phyloP scores from a whole-genome alignment of 53 echinoderm and acorn worm species.

The Hippasteria phrygiana region DNA sequence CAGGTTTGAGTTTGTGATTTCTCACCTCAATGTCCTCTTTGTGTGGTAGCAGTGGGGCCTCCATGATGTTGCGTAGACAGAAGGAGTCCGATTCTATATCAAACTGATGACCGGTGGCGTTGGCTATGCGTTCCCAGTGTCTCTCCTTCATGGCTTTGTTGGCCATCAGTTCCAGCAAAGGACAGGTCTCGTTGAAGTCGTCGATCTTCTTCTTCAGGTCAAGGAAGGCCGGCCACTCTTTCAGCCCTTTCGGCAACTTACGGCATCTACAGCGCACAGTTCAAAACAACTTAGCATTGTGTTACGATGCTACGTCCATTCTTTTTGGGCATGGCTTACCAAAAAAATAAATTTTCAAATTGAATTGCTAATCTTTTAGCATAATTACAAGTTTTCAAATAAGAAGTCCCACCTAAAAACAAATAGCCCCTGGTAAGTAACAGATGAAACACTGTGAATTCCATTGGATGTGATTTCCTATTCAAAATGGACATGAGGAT shows the following conservation, averaged over 20 bases:
- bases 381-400: too few species aligned
- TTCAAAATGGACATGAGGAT: too few species aligned
- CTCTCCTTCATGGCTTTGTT: conserved; percentile 96
- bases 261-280: conserved; percentile 80
- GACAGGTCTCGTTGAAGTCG: conserved; percentile 99
- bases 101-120: conserved; percentile 84
- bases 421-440: too few species aligned
- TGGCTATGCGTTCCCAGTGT: conserved; percentile 94
- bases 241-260: conserved; percentile 92
- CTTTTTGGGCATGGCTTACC: too few species aligned
- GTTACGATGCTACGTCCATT: too few species aligned
- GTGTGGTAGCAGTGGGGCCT: conserved; percentile 87
- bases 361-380: too few species aligned
- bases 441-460: too few species aligned
- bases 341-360: too few species aligned
- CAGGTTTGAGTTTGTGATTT: too few species aligned
- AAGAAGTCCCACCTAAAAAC: too few species aligned
- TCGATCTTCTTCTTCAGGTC: conserved; percentile 97
- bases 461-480: too few species aligned
- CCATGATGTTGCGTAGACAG: conserved; percentile 91
- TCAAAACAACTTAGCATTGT: too few species aligned
- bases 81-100: conserved; percentile 94
- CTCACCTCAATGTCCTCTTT: conserved; percentile 98
- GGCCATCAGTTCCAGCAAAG: conserved; percentile 95
- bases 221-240: conserved; percentile 95